These are phyloP conservation scores for Ranitomeya variabilis DNA, from an alignment of 2,113 vertebrate genomes.

Conservation along the genomic window DNA sequence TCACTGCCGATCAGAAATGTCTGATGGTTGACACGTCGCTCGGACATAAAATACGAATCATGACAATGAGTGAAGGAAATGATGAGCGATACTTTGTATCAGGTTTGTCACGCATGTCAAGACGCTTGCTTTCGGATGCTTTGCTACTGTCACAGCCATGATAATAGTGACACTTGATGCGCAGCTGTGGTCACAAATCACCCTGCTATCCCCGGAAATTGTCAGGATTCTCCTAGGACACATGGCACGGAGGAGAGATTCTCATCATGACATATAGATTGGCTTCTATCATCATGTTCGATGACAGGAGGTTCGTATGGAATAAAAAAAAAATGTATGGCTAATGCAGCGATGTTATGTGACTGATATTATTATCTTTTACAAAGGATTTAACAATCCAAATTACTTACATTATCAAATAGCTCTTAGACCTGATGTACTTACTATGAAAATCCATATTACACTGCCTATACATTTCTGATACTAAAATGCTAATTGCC, in stretches of 20 bases:
- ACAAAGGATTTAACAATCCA: too few relatives aligned
- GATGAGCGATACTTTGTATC: constrained; percentile 23
- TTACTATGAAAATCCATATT: too few relatives aligned
- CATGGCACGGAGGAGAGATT: neutral
- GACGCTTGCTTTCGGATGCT: neutral
- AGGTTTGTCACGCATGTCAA: constrained; percentile 28
- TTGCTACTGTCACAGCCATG: constrained; percentile 41
- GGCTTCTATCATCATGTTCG: neutral
- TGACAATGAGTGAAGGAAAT: constrained; percentile 18
- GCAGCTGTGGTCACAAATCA: constrained; percentile 20
- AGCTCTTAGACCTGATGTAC: too few relatives aligned
- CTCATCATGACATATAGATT: neutral
- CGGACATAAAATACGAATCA: neutral
- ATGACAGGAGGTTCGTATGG: neutral
- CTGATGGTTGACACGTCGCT: neutral
- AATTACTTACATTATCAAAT: too few relatives aligned
- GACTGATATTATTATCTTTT: too few relatives aligned
- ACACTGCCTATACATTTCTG: too few relatives aligned
- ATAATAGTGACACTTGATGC: constrained; percentile 38
- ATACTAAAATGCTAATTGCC: too few relatives aligned
- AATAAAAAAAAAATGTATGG: neutral
- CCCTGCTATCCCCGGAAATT: neutral
- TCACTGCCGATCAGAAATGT: neutral
- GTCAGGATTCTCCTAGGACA: constrained; percentile 27
- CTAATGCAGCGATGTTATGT: too few relatives aligned